Evolutionary conservation across 2,888 invertebrate species (phyloP).

Genomic region (Sialis fuliginosa): DNA sequence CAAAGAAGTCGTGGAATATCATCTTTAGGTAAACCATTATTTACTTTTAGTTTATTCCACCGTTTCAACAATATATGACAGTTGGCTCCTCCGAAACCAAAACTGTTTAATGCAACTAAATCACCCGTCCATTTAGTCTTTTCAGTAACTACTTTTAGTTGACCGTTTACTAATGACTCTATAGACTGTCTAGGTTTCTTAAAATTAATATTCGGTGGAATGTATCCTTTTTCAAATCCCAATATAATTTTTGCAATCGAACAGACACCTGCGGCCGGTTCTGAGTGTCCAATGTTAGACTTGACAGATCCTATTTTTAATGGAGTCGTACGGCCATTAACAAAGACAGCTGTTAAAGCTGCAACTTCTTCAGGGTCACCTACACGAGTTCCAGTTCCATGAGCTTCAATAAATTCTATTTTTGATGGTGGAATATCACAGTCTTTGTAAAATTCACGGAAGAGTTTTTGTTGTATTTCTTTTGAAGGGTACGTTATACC

Average conservation of each 20-base stretch:
- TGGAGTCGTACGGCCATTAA: slow-evolving; percentile 53
- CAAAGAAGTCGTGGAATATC: slow-evolving; percentile 54
- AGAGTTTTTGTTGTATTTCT: slow-evolving; percentile 38
- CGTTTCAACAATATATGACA: slow-evolving; percentile 51
- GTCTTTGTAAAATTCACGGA: slow-evolving; percentile 47
- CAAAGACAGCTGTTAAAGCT: slow-evolving; percentile 66
- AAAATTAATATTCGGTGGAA: slow-evolving; percentile 80
- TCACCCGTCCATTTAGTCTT: slow-evolving; percentile 53
- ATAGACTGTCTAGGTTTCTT: slow-evolving; percentile 31
- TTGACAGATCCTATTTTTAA: slow-evolving; percentile 80
- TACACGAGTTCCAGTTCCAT: slow-evolving; percentile 64
- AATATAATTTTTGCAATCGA: slow-evolving; percentile 55
- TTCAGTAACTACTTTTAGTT: slow-evolving; percentile 55
- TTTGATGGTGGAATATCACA: slow-evolving; percentile 48
- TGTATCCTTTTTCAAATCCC: slow-evolving; percentile 58
- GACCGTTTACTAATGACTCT: slow-evolving; percentile 38
- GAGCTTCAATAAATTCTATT: slow-evolving; percentile 73
- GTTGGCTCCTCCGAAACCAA: slow-evolving; percentile 87
- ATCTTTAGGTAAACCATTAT: slow-evolving; percentile 41
- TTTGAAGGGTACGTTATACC: slow-evolving; percentile 23
- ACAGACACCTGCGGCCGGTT: slow-evolving; percentile 70
- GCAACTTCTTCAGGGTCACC: slow-evolving; percentile 87
- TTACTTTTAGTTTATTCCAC: slow-evolving; percentile 38
- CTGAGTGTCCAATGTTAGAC: slow-evolving; percentile 87
- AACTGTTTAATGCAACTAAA: slow-evolving; percentile 71